Evolutionary conservation across 2,113 vertebrate genomes (phyloP), one percentile per base, ranked within the genome.

Genomic region (Sphaerodactylus townsendi): DNA sequence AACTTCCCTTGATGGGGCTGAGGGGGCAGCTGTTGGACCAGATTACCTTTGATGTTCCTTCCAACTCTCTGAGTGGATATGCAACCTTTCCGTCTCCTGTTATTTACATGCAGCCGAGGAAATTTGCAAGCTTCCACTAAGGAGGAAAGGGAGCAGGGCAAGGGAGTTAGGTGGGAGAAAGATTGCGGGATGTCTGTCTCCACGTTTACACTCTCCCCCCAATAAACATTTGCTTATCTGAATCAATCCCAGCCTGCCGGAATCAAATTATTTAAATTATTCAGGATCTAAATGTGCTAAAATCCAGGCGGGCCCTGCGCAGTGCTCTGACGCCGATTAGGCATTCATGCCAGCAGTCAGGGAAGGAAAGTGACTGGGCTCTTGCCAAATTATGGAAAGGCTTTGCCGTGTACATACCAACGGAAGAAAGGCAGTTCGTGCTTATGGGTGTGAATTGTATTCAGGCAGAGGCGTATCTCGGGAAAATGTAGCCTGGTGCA

Each of bases 221-320:
- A 46, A 33, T 86, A 95, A 94, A 92, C 81, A 85, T 91, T 94
- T 93, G 65, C 68, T 91, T 94, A 89, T 87, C 94, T 91, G 91
- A 93, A 86, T 89, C 87, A 89, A 92, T 85, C 80, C 70, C 28
- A 82, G 80, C 65, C 90, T 69, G 81, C 8, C 86, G 79, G 87
- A 94, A 93, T 95, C n/a, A 85, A 94, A 92, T 93, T 91, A 92
- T 91, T 94, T 95, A 90, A 96, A 96, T 96, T 94, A 95, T 95
- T 96, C 92, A 95, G 9, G 68, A 92, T 88, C 86, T 93, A 92
- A 94, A 93, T 90, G 89, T 87, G 77, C 81, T 93, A 89, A 95
- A 96, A 93, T 93, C 81, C 93, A 92, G 66, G 65, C 1, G 37
- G 75, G 87, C 87, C 88, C 90, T 71, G 84, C 93, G 90, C 85